These are phyloP conservation scores for Colius striatus DNA, from an alignment of 2,113 vertebrate genomes.

Conservation along the genomic window DNA sequence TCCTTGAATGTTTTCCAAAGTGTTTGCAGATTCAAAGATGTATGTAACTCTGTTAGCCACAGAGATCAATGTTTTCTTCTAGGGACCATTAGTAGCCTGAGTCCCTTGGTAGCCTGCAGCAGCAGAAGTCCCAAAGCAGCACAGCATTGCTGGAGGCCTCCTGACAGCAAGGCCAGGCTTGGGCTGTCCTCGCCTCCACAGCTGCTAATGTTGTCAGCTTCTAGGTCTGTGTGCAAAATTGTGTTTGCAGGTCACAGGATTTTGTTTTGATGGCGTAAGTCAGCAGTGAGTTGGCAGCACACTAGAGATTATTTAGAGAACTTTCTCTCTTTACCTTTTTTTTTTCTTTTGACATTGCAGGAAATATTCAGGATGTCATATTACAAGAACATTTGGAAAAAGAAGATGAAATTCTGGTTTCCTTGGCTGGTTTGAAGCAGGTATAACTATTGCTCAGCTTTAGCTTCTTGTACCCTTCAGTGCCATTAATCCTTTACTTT, in stretches of 20 bases:
- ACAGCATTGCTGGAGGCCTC: background rate
- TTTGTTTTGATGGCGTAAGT: background rate
- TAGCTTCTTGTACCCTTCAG: background rate
- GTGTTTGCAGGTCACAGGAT: background rate
- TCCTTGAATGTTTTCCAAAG: background rate
- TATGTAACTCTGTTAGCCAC: background rate
- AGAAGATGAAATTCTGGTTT: constrained; percentile 96
- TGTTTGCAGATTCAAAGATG: background rate
- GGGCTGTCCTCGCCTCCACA: background rate
- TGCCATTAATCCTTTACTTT: background rate
- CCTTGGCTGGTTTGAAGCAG: constrained; percentile 96
- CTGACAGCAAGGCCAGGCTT: background rate
- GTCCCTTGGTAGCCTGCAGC: background rate
- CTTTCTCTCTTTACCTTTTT: background rate
- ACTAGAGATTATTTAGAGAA: background rate
- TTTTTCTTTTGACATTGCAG: constrained; percentile 72
- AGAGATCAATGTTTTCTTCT: background rate
- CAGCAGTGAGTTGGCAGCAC: background rate
- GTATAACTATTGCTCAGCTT: constrained; percentile 61
- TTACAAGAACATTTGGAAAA: constrained; percentile 93
- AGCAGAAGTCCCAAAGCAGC: background rate
- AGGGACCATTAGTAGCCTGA: background rate
- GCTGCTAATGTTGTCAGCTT: background rate
- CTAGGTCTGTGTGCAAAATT: background rate
- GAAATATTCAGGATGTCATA: constrained; percentile 97